A percentile compares a stretch with the other conserved stretches of the same genome.
These are phyloP conservation scores for Vanacampus margaritifer DNA, from an alignment of 2,113 vertebrate species.

Conservation along the genomic window DNA sequence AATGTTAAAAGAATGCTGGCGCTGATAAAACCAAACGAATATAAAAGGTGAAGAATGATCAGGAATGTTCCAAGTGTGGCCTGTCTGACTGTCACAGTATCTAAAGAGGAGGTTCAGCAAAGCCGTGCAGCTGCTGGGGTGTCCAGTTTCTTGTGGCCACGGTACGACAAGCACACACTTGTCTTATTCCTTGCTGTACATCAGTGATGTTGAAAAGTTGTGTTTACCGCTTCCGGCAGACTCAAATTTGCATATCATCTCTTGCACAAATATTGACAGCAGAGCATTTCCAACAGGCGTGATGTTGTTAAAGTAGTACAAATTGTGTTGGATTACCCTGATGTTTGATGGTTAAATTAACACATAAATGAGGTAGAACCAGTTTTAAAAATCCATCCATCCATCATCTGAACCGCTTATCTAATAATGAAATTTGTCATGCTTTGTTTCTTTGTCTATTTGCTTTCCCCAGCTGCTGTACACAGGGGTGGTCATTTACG, in stretches of 20 bases:
- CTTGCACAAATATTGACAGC: not conserved
- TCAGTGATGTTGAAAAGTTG: not conserved
- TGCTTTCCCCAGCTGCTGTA: slow-evolving; percentile 79
- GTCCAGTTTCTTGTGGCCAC: slow-evolving; percentile 87
- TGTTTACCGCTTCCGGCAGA: not conserved
- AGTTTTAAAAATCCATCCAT: not conserved
- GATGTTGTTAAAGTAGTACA: not conserved
- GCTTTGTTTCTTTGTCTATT: not conserved
- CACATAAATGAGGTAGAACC: not conserved
- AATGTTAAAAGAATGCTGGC: slow-evolving; percentile 31
- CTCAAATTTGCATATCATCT: not conserved
- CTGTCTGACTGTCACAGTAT: slow-evolving; percentile 76
- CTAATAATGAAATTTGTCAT: not conserved
- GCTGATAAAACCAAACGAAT: slow-evolving; percentile 22
- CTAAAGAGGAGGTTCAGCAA: slow-evolving; percentile 85
- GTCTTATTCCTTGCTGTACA: not conserved
- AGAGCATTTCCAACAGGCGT: not conserved
- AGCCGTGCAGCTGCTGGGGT: slow-evolving; percentile 83
- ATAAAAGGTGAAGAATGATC: slow-evolving; percentile 43
- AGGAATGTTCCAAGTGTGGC: slow-evolving; percentile 26
- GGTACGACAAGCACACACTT: slow-evolving; percentile 65
- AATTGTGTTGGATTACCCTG: not conserved
- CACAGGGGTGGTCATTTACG: slow-evolving; percentile 92
- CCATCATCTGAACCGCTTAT: no score
- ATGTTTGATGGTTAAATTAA: not conserved